Base-by-base conservation (phyloP, 2,888 invertebrate species). In the Galerucella pusilla region DNA sequence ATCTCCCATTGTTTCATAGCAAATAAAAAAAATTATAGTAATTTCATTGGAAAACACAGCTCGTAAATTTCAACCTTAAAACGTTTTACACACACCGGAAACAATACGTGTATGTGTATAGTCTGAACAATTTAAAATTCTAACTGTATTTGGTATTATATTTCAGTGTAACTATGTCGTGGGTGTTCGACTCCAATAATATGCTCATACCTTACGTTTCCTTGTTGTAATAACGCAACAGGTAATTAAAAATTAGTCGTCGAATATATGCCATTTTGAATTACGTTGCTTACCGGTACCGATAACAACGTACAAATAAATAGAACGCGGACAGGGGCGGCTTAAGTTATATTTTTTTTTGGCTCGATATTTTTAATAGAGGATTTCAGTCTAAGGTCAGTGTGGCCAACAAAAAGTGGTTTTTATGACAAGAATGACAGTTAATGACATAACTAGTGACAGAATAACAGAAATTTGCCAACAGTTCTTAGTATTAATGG, bases 121-220 rank as follows among this genome's bases (percentile, higher is more conserved):
- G 78, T 75, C 42, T 20, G 73, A 75, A 75, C 76, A 75, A 78
- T 78, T 77, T 77, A 72, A 71, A 71, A 75, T 64, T 42, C 65
- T 80, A 79, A 77, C 80, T 73, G 80, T 80, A 78, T 35, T 68
- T 35, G 78, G 80, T 79, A 68, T 80, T 78, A 68, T 61, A 73
- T 79, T 78, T 77, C 78, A 76, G 67, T 72, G 75, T 77, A 71
- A 80, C 49, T 63, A 42, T 42, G 35, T 42, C 42, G 61, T 60
- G 66, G 66, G 63, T 68, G 78, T 78, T 77, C 78, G 71, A 75
- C 71, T 76, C 76, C n/a, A 76, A 65, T 78, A 70, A 71, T 20
- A 20, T 76, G 75, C 57, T 64, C 75, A 54, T 61, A 49, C 25
- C 71, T 71, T 77, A 69, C 60, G 68, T 71, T 78, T 78, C 78